Evolutionary conservation across 2,888 invertebrate species (phyloP).

Genomic region (Hirudinaria manillensis): DNA sequence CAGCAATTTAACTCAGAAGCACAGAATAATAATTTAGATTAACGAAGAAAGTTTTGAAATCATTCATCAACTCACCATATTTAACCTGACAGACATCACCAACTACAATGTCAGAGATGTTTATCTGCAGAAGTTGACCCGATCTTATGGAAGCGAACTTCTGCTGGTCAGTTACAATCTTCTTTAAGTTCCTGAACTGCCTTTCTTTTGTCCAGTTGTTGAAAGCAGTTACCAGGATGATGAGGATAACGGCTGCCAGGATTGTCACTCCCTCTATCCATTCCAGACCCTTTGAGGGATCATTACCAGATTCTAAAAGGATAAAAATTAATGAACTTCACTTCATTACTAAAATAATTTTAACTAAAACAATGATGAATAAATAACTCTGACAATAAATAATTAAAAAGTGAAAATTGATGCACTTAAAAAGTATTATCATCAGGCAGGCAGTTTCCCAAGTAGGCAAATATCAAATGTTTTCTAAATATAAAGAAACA

Average conservation of each 20-base stretch:
- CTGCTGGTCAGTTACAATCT: constrained; percentile 20
- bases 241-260: constrained; percentile 28
- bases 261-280: constrained; percentile 32
- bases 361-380: not conserved
- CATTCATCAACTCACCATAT: constrained; percentile 23
- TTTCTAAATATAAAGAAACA: too few relatives aligned
- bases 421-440: not conserved
- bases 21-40: too few relatives aligned
- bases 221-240: constrained; percentile 31
- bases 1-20: too few relatives aligned
- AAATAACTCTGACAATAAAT: not conserved
- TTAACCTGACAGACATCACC: constrained; percentile 32
- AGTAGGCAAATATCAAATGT: too few relatives aligned
- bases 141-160: constrained; percentile 26
- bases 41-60: not conserved
- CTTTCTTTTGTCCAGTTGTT: constrained; percentile 33
- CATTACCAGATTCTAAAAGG: not conserved
- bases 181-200: constrained; percentile 29
- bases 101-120: constrained; percentile 26
- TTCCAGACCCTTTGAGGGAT: constrained; percentile 32
- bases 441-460: too few relatives aligned
- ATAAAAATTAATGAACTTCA: not conserved
- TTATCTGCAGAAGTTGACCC: constrained; percentile 19
- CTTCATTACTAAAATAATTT: not conserved
- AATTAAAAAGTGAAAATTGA: not conserved